A percentile compares a stretch with the other conserved stretches of the same genome.
These are phyloP conservation scores for Myotis yumanensis DNA, from an alignment of 2,113 vertebrate species.

Conservation along the genomic window DNA sequence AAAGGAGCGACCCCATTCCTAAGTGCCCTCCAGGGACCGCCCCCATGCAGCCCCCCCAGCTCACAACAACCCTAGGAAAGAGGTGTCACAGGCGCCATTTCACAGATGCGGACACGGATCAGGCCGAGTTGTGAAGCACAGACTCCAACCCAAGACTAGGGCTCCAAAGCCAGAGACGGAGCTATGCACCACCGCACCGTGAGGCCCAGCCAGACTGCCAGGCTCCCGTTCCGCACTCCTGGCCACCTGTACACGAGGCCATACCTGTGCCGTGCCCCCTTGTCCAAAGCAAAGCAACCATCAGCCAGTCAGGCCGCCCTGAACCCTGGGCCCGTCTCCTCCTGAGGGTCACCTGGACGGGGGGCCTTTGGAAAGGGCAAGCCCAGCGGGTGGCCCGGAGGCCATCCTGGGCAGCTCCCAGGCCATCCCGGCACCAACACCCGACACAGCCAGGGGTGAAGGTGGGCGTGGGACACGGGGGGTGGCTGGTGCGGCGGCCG, in stretches of 20 bases:
- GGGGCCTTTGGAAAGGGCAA: neutral
- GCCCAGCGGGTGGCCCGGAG: neutral
- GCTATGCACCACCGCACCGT: neutral
- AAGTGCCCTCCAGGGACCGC: neutral
- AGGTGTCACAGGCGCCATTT: neutral
- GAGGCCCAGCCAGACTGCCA: neutral
- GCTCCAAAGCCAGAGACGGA: neutral
- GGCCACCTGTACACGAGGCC: neutral
- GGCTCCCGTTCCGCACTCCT: neutral
- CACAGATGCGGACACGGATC: neutral
- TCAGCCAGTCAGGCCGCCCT: neutral
- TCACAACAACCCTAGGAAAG: accelerated
- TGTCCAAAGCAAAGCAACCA: neutral
- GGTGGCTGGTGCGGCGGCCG: slow-evolving; percentile 49
- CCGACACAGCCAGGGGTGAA: accelerated
- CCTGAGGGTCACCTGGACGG: neutral
- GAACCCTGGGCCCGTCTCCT: neutral
- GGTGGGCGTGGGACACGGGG: accelerated
- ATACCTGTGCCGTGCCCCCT: neutral
- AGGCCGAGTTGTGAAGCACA: neutral
- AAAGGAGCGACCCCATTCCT: accelerated
- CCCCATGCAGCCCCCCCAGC: accelerated
- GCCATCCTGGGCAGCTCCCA: neutral
- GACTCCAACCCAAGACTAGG: neutral
- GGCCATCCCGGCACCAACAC: neutral